Conservation (phyloP, 2,888 invertebrate genomes). For the Drosophila emarginata region DNA sequence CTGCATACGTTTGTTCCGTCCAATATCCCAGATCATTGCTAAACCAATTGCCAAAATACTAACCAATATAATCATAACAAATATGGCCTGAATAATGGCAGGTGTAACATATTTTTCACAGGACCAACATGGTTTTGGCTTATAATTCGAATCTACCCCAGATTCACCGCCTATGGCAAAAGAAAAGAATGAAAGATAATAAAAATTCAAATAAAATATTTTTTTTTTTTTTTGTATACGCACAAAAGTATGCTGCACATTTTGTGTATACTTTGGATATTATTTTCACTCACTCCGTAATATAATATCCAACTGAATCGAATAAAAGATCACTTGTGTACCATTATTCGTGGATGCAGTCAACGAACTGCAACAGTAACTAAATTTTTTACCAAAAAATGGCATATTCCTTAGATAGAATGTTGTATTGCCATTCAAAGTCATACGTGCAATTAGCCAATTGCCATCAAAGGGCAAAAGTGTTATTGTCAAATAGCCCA, state of each 20-base stretch:
- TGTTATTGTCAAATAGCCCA: conserved; percentile 18
- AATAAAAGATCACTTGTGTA: conserved; percentile 21
- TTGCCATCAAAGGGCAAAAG: conserved; percentile 21
- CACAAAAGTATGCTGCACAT: background rate
- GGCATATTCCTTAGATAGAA: conserved; percentile 29
- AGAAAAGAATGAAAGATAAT: background rate
- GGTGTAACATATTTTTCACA: conserved; percentile 38
- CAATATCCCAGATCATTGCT: conserved; percentile 51
- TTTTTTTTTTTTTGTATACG: too few relatives aligned
- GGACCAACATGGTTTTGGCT: conserved; percentile 47
- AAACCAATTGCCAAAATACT: conserved; percentile 42
- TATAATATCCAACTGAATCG: conserved; percentile 44
- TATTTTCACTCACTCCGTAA: conserved; percentile 24
- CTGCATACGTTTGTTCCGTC: conserved; percentile 31
- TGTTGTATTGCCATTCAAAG: background rate
- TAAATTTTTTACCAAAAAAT: conserved; percentile 30
- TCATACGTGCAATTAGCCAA: conserved; percentile 34
- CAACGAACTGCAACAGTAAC: conserved; percentile 48
- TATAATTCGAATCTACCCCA: conserved; percentile 28
- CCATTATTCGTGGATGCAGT: conserved; percentile 5
- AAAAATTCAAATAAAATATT: too few relatives aligned
- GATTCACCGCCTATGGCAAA: background rate
- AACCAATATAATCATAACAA: conserved; percentile 38
- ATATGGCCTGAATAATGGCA: conserved; percentile 36
- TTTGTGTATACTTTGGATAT: background rate